Evolutionary conservation across 2,113 vertebrate species (phyloP), one percentile per base, ranked within the genome.

Genomic region (Chloropsis cyanopogon): DNA sequence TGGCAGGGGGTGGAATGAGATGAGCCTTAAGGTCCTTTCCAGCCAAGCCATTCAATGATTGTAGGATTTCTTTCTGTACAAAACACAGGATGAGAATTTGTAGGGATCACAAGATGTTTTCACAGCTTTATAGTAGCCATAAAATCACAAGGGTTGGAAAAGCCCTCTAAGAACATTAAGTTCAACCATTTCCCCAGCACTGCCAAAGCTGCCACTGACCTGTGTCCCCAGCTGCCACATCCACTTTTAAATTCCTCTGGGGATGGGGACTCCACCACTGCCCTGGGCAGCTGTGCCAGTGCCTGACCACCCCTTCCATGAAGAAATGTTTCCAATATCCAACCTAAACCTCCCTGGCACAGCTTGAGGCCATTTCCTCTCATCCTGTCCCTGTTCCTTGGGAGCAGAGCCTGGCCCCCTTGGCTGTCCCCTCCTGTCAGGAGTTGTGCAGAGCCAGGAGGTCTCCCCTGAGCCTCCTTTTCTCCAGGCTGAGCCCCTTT

Each of bases 341-440:
- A 33, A 0, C 4, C 17, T 35, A 12, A 42, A 7, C 37, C 2
- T 50, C 26, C 14, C 26, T 72, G 37, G 22, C 2, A 16, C 44
- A 20, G 0, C 21, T 3, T 29, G 66, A 13, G 11, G 11, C 12
- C 0, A 0, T 57, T 72, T 0, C 42, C 11, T 1, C 42, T 50
- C 0, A 0, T 25, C 14, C 35, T 64, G 4, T 72, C 35, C 42
- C 22, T 42, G 50, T 64, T 65, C 8, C 12, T 21, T 50, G 59
- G 33, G 42, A 81, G 37, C 68, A 57, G 7, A 72, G 22, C 44
- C 59, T 0, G 2, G 50, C 2, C 4, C 13, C 6, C 35, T 26
- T 0, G 0, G 14, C 24, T 80, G 29, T 8, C 31, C 42, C 25
- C 31, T 80, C 50, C 50, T 80, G 42, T 65, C 68, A 88, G 50